phyloP scores from a whole-genome alignment of 2,888 invertebrate genomes.

The Argyresthia albistria region DNA sequence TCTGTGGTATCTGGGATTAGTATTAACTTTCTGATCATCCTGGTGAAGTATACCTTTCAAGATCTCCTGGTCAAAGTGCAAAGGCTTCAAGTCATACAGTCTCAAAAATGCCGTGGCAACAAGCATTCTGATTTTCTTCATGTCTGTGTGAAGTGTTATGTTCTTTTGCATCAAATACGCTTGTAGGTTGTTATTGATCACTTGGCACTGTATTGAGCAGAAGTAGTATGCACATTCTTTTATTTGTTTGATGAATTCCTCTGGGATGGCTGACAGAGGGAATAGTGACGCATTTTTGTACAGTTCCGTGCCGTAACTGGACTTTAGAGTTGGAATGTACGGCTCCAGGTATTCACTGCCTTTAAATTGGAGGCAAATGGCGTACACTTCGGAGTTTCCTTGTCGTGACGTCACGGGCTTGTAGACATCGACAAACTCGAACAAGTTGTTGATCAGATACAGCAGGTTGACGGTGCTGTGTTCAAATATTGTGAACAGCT shows the following conservation, averaged over 20 bases:
- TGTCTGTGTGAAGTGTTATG: constrained; percentile 39
- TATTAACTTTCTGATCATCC: constrained; percentile 55
- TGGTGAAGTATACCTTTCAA: constrained; percentile 52
- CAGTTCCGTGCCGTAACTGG: constrained; percentile 51
- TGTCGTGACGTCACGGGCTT: constrained; percentile 95
- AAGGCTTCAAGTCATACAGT: constrained; percentile 68
- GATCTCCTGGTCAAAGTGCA: constrained; percentile 62
- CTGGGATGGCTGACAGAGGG: constrained; percentile 69
- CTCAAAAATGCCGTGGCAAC: constrained; percentile 73
- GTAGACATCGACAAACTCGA: constrained; percentile 80
- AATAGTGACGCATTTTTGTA: constrained; percentile 69
- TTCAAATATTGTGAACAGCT: constrained; percentile 93
- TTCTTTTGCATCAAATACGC: constrained; percentile 70
- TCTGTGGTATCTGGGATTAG: constrained; percentile 55
- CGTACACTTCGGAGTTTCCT: constrained; percentile 95
- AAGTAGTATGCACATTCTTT: constrained; percentile 77
- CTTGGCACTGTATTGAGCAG: constrained; percentile 76
- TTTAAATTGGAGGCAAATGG: constrained; percentile 79
- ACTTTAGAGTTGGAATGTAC: constrained; percentile 52
- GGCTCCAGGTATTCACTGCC: constrained; percentile 48
- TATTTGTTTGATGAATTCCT: constrained; percentile 76
- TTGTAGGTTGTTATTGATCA: constrained; percentile 77
- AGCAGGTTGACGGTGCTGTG: constrained; percentile 83
- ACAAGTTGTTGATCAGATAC: constrained; percentile 83
- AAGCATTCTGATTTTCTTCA: constrained; percentile 55